Conservation (phyloP, 2,888 invertebrate species). For the Hirtodrosophila cameraria region DNA sequence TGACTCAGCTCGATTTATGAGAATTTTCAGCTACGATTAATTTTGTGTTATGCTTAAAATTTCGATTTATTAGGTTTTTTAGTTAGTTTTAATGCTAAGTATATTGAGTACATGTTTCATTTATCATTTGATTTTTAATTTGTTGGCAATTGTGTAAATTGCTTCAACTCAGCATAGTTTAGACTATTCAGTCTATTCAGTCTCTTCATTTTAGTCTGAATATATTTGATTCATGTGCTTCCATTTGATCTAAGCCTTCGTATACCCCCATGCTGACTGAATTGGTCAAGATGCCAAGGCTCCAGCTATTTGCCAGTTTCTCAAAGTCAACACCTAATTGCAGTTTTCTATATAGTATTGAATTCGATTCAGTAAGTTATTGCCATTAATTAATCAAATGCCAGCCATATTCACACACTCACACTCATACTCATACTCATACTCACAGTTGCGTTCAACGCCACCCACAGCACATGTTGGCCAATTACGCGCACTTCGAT, state of each 20-base stretch:
- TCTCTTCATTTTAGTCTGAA: background rate
- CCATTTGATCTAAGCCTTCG: conserved; percentile 11
- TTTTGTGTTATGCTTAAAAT: background rate
- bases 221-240: conserved; percentile 13
- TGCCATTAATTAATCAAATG: conserved; percentile 61
- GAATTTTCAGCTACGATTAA: too few relatives aligned
- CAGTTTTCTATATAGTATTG: conserved; percentile 1
- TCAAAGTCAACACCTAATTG: conserved; percentile 17
- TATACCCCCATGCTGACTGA: too few relatives aligned
- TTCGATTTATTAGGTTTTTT: background rate
- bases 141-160: conserved; percentile 17
- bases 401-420: conserved; percentile 6
- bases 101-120: conserved; percentile 26
- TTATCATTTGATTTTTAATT: conserved; percentile 23
- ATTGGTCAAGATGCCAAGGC: background rate
- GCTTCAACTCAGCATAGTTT: conserved; percentile 3
- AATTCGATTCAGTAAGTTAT: conserved; percentile 37
- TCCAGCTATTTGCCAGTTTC: background rate
- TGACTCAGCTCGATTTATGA: too few relatives aligned
- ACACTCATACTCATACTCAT: conserved; percentile 7
- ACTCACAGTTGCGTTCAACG: background rate
- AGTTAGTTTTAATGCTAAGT: conserved; percentile 2
- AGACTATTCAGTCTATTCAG: background rate
- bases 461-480: conserved; percentile 49
- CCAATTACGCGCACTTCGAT: conserved; percentile 61